Base-by-base conservation (phyloP, 2,888 invertebrate species). In the Andrena minutula region DNA sequence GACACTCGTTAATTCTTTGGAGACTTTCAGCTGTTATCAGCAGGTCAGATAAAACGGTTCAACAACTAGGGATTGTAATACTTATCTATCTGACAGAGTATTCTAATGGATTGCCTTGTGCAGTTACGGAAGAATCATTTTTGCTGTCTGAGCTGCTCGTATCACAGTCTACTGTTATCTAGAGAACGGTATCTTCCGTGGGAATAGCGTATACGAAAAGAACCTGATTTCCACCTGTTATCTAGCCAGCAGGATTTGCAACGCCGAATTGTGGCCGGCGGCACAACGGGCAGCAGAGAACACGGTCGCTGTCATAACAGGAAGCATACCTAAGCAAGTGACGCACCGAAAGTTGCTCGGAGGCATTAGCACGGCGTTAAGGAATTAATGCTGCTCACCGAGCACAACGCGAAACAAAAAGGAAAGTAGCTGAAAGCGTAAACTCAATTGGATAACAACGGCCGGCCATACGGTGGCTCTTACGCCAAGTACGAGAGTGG, bases 371-470 rank as follows among this genome's bases (percentile, higher is more conserved):
- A 70, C 76, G 71, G 82, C 87, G 85, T 85, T 83, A 86, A 87
- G 86, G 89, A 91, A 91, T 91, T 89, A 91, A 91, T 88, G 88
- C 90, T 87, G 89, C 78, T 89, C 88, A 84, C 76, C 84, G 78
- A 88, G 90, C 89, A 83, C 86, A 83, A 89, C 87, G 89, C 84
- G 90, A 88, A 89, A 88, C 88, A 89, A 89, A 89, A 87, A 90
- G 88, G 90, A 92, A 91, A 92, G 91, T 90, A 88, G 85, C 85
- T 84, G 91, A 93, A 92, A 92, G 92, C 90, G 92, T 92, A 91
- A 92, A 91, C 82, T 88, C 83, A 92, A 91, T 92, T 91, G 89
- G 85, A 90, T 92, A 92, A 92, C 87, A 91, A 92, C 87, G 78
- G 64, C 66, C 76, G 75, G 73, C 85, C 78, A 73, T 80, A 71